These are phyloP conservation scores for Holothuria scabra DNA, from an alignment of 53 echinoderm and acorn worm species.

Conservation along the genomic window DNA sequence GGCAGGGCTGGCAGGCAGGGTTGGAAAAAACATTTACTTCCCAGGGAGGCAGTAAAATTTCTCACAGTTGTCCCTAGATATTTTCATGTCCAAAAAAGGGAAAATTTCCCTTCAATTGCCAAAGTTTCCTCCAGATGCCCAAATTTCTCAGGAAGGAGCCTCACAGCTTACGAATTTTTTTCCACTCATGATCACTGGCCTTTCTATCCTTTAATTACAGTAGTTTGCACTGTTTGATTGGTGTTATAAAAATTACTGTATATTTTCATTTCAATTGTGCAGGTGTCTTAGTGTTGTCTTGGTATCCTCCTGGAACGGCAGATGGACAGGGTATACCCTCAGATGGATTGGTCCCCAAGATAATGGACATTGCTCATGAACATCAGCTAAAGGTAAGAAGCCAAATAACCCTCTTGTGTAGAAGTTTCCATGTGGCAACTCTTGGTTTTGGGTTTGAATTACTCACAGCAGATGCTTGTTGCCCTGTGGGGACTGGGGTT, in stretches of 20 bases:
- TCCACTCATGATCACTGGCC: too few species aligned
- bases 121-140: too few species aligned
- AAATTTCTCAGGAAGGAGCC: too few species aligned
- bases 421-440: not conserved
- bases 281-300: constrained; percentile 90
- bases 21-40: too few species aligned
- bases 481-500: not conserved
- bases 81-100: too few species aligned
- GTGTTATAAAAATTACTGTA: not conserved
- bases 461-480: not conserved
- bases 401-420: not conserved
- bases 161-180: too few species aligned
- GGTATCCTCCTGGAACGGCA: constrained; percentile 84
- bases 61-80: too few species aligned
- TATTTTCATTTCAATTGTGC: not conserved
- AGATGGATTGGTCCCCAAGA: constrained; percentile 66
- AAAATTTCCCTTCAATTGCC: too few species aligned
- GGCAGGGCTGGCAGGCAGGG: too few species aligned
- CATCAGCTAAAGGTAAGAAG: constrained; percentile 79
- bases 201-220: too few species aligned
- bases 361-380: constrained; percentile 74
- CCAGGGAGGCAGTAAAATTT: too few species aligned
- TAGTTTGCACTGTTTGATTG: too few species aligned
- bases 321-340: constrained; percentile 75
- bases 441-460: not conserved